These are phyloP conservation scores for Tangara arthus DNA, from an alignment of 2,797 vertebrate species.

Conservation along the genomic window DNA sequence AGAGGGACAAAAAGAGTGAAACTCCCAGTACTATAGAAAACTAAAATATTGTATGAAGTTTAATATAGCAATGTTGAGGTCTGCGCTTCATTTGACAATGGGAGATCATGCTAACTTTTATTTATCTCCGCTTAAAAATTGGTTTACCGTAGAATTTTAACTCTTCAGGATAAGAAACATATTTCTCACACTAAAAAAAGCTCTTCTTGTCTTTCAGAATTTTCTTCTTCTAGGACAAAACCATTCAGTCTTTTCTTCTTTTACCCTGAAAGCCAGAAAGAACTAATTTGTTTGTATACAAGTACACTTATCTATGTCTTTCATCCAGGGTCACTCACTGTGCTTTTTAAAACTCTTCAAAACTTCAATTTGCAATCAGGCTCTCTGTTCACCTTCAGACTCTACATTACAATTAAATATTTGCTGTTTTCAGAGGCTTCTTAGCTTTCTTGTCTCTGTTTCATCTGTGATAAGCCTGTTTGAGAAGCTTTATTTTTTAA, in stretches of 20 bases:
- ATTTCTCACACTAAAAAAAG: neutral
- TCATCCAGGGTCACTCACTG: accelerated
- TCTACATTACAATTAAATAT: neutral
- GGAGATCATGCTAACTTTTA: neutral
- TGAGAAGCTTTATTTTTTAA: neutral
- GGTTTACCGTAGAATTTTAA: neutral
- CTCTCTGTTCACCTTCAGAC: neutral
- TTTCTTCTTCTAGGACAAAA: neutral
- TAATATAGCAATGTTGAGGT: neutral
- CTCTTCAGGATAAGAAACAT: neutral
- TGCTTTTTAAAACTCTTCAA: neutral
- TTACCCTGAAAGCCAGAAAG: neutral
- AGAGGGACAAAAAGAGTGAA: neutral
- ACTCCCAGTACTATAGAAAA: accelerated
- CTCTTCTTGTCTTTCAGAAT: neutral
- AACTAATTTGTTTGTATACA: neutral
- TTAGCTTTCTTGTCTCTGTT: neutral
- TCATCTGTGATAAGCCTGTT: neutral
- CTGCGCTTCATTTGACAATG: neutral
- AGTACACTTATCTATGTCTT: neutral
- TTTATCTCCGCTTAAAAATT: neutral
- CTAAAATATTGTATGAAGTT: neutral
- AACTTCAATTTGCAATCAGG: neutral
- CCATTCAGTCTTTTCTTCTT: neutral
- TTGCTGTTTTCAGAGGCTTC: neutral